Percentiles rank a stretch among this genome's conserved stretches.
Conservation (phyloP, 2,113 vertebrate genomes). For the Myotis yumanensis region DNA sequence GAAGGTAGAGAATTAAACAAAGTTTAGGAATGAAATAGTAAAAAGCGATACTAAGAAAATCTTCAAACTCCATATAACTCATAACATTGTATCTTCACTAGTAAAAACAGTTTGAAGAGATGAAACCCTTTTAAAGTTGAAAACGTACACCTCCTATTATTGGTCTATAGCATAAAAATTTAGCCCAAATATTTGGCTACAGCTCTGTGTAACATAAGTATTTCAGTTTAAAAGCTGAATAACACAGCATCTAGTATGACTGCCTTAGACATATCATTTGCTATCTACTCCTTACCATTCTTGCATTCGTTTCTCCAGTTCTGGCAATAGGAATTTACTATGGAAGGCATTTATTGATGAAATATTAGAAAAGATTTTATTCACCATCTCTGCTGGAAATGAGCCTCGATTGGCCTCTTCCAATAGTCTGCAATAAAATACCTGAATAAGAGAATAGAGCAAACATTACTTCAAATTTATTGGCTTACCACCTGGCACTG, state of each 20-base stretch:
- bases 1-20: background rate
- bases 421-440: conserved; percentile 91
- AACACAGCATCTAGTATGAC: background rate
- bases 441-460: conserved; percentile 84
- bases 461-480: conserved; percentile 1
- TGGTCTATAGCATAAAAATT: background rate
- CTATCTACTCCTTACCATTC: conserved; percentile 89
- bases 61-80: background rate
- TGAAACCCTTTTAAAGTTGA: background rate
- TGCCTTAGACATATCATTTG: background rate
- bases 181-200: background rate
- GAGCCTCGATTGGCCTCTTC: conserved; percentile 95
- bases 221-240: conserved; percentile 8
- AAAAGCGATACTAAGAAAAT: too few species aligned
- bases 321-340: conserved; percentile 96
- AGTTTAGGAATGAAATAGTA: background rate
- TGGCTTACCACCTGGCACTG: background rate
- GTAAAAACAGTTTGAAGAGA: background rate
- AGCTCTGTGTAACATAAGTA: background rate
- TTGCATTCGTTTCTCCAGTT: conserved; percentile 97
- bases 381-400: conserved; percentile 94
- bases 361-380: conserved; percentile 99
- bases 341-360: conserved; percentile 95
- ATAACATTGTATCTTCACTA: background rate
- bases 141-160: background rate